A percentile compares a stretch with the other conserved stretches of the same genome.
Conservation (phyloP, 1,140 invertebrate genomes). For the Microplitis demolitor region DNA sequence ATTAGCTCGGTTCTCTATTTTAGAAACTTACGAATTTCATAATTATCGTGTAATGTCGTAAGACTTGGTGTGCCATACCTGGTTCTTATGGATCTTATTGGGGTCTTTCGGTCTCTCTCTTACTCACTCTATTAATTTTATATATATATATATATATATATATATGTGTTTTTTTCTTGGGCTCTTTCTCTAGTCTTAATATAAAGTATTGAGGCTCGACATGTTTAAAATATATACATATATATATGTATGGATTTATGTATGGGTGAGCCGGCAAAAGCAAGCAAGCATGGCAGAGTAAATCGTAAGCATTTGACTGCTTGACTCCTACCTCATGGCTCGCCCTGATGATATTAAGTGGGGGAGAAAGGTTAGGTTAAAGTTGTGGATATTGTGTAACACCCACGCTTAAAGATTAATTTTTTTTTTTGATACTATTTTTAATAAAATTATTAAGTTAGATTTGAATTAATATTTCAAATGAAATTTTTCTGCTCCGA, state of each 20-base stretch:
- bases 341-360: conserved; percentile 18
- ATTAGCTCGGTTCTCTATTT: conserved; percentile 47
- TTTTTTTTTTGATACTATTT: background rate
- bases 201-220: no score
- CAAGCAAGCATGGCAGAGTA: background rate
- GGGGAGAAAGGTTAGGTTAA: conserved; percentile 58
- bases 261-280: background rate
- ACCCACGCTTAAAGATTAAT: conserved; percentile 26
- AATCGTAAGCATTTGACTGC: conserved; percentile 3
- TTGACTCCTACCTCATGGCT: conserved; percentile 11
- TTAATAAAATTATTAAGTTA: no score
- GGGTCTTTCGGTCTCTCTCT: conserved; percentile 23
- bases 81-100: conserved; percentile 23
- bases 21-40: conserved; percentile 62
- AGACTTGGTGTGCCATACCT: conserved; percentile 48
- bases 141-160: no score
- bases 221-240: background rate
- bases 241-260: background rate
- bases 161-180: background rate
- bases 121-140: background rate
- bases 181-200: conserved; percentile 8
- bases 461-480: no score
- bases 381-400: conserved; percentile 57
- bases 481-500: no score
- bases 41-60: conserved; percentile 61